Evolutionary conservation across 2,113 vertebrate species (phyloP), one percentile per base, ranked within the genome.

Genomic region (Haliaeetus leucogaster): DNA sequence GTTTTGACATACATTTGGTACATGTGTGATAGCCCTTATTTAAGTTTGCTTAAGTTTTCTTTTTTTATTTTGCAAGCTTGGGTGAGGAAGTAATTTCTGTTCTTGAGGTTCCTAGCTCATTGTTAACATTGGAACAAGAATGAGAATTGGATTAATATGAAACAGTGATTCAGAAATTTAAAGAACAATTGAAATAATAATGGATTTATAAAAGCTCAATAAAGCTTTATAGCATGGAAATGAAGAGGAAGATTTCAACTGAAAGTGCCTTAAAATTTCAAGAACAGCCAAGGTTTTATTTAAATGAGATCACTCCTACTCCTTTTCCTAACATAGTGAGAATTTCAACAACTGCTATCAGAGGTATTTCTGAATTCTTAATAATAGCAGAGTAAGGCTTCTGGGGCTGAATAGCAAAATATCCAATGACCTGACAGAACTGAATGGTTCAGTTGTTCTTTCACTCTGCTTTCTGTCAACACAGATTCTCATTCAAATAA

Each of bases 321-420:
- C 11, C 6, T 82, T 4, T 63, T 91, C 56, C 11, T 53, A 30
- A 53, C 4, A 16, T 8, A 62, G 16, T 0, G 0, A 67, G 29
- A 93, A 92, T 62, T 71, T 84, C 5, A 65, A 2, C 7, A 12
- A 47, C 40, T 63, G 4, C 5, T 78, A 34, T 78, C 11, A 56
- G 18, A 70, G 7, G 27, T 65, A 82, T 70, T 82, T 71, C 36
- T 47, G 34, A 73, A 72, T 70, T 86, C 9, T 7, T 89, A 40
- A 27, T 67, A 68, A 78, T 32, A 87, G 13, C 15, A 55, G 40
- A 50, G 9, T 45, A 87, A 84, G 18, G 2, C 9, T 92, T 82
- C 30, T 66, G 27, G 7, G 2, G 14, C 29, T 87, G 27, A 62
- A 66, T 40, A 55, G 42, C 16, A 86, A 85, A 90, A 82, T 76